Conservation (phyloP, 2,888 invertebrate species). For the Schizotus pectinicornis region DNA sequence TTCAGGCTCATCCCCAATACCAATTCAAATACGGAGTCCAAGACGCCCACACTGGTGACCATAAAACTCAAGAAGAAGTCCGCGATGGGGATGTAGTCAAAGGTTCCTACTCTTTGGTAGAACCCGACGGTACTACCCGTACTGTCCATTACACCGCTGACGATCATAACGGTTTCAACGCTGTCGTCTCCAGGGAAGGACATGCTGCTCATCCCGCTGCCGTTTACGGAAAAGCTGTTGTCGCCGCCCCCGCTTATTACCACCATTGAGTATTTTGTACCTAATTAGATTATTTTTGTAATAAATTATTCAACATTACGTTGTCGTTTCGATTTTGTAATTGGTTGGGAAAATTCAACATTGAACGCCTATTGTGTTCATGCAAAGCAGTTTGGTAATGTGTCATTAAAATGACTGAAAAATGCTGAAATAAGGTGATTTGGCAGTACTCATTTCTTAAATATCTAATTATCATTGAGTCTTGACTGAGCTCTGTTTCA, state of each 20-base stretch:
- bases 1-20: constrained; percentile 65
- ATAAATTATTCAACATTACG: no score
- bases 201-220: constrained; percentile 62
- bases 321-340: no score
- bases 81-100: constrained; percentile 69
- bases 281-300: no score
- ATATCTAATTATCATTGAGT: no score
- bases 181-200: constrained; percentile 70
- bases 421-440: no score
- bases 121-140: constrained; percentile 57
- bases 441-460: no score
- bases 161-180: constrained; percentile 74
- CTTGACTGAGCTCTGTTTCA: no score
- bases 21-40: constrained; percentile 70
- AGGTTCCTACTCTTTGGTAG: constrained; percentile 62
- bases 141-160: constrained; percentile 73
- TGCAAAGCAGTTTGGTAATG: no score
- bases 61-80: constrained; percentile 58
- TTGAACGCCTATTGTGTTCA: no score
- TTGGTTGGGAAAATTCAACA: no score
- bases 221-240: constrained; percentile 14
- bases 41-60: constrained; percentile 67
- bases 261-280: no score
- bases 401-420: no score
- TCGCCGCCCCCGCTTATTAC: constrained; percentile 17